Conservation (phyloP, 2,797 vertebrate genomes). For the Ctenopoma kingsleyae region DNA sequence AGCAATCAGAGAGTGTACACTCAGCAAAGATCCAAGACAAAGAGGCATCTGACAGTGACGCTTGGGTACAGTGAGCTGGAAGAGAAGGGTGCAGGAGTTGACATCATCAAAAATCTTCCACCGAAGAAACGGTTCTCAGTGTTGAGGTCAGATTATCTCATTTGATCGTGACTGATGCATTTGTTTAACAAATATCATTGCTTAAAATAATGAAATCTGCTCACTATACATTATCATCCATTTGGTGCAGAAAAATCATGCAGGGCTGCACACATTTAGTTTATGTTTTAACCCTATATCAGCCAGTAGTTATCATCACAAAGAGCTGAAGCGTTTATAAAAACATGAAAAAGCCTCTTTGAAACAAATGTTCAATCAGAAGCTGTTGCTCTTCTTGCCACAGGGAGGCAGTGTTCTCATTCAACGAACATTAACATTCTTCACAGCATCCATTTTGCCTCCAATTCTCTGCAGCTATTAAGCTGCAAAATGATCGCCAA, state of each 20-base stretch:
- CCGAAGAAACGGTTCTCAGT: conserved; percentile 10
- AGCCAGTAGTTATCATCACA: background rate
- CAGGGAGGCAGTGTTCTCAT: conserved; percentile 76
- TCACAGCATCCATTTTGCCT: conserved; percentile 84
- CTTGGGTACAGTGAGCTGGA: conserved; percentile 45
- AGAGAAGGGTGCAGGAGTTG: conserved; percentile 27
- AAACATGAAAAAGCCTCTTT: conserved; percentile 31
- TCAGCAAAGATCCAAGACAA: conserved; percentile 50
- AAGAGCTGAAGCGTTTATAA: conserved; percentile 11
- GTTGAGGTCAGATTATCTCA: conserved; percentile 11
- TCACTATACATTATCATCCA: background rate
- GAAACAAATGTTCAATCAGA: conserved; percentile 36
- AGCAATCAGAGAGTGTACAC: conserved; percentile 31
- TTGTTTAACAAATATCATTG: background rate
- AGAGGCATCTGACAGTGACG: conserved; percentile 46
- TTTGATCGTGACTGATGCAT: background rate
- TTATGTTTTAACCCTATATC: background rate
- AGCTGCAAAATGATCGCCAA: conserved; percentile 79
- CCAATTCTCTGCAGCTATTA: conserved; percentile 73
- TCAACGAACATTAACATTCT: conserved; percentile 53
- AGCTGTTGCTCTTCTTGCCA: conserved; percentile 56
- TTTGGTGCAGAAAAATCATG: background rate
- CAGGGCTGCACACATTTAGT: background rate
- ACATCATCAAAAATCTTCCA: conserved; percentile 30
- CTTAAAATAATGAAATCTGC: background rate